Percentiles rank a stretch among this genome's conserved stretches.
These are phyloP conservation scores for Limnothrissa miodon DNA, from an alignment of 2,113 vertebrate species.

Conservation along the genomic window DNA sequence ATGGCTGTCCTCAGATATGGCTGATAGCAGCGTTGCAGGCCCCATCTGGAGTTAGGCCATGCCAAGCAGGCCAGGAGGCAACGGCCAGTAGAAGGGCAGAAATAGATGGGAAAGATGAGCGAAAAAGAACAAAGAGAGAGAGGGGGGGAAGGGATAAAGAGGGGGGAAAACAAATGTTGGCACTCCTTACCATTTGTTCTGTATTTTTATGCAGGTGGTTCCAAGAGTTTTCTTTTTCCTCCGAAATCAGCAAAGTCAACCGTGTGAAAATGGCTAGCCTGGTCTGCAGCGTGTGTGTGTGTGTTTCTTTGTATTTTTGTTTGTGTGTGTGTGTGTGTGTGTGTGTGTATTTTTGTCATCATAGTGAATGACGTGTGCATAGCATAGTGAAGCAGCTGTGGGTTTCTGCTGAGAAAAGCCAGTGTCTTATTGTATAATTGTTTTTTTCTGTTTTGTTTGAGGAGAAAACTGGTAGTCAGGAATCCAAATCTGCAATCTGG, in stretches of 20 bases:
- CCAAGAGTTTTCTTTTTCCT: neutral
- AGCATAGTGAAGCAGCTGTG: neutral
- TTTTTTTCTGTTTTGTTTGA: neutral
- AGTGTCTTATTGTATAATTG: neutral
- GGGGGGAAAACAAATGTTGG: neutral
- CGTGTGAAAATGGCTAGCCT: constrained; percentile 6
- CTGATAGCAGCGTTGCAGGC: constrained; percentile 14
- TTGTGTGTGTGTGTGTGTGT: neutral
- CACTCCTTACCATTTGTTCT: neutral
- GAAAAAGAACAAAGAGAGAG: neutral
- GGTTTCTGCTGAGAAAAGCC: too few species aligned
- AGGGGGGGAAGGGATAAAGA: neutral
- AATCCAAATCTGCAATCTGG: neutral
- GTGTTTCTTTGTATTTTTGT: neutral
- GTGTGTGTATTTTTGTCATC: neutral
- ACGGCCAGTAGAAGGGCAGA: neutral
- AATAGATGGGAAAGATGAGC: neutral
- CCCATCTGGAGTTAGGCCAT: neutral
- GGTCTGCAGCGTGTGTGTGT: neutral
- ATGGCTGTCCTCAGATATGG: constrained; percentile 17
- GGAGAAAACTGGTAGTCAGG: neutral
- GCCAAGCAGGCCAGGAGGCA: constrained; percentile 8
- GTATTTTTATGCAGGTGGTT: neutral
- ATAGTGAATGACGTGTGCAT: neutral
- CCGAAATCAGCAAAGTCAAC: constrained; percentile 3